Evolutionary conservation across 2,113 vertebrate species (phyloP).

Genomic region (Tupaia tana): DNA sequence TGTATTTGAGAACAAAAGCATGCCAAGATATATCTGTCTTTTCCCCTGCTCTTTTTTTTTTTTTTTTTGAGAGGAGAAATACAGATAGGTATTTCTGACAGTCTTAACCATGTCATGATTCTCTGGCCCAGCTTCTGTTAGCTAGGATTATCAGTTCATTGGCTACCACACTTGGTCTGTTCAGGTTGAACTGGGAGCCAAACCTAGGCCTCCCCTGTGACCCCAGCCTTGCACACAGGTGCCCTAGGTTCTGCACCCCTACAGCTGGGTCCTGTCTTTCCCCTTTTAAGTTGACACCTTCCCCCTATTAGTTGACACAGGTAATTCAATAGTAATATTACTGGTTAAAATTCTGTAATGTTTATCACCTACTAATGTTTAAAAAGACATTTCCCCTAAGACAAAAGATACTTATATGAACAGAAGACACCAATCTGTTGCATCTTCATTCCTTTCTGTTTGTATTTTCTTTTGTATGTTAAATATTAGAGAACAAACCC

Average conservation of each 20-base stretch:
- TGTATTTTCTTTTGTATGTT: not conserved
- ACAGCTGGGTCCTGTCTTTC: not conserved
- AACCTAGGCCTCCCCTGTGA: no score
- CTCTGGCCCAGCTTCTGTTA: no score
- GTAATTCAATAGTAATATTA: not conserved
- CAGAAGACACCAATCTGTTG: not conserved
- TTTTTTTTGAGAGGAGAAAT: no score
- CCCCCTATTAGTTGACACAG: not conserved
- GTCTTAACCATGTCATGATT: no score
- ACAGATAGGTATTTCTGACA: no score
- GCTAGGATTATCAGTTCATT: no score
- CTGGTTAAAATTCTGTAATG: constrained; percentile 35
- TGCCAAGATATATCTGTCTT: constrained; percentile 1
- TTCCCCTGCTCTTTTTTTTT: not conserved
- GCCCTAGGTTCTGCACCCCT: no score
- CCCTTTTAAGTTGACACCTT: not conserved
- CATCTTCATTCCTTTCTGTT: not conserved
- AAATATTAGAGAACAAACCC: not conserved
- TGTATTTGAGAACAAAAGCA: not conserved
- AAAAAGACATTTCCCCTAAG: constrained; percentile 31
- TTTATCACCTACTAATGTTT: not conserved
- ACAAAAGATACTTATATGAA: not conserved
- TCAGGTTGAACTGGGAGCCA: no score
- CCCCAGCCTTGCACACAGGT: no score
- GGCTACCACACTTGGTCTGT: no score